phyloP scores from a whole-genome alignment of 1,140 invertebrate species.

The Anastatus disparis region DNA sequence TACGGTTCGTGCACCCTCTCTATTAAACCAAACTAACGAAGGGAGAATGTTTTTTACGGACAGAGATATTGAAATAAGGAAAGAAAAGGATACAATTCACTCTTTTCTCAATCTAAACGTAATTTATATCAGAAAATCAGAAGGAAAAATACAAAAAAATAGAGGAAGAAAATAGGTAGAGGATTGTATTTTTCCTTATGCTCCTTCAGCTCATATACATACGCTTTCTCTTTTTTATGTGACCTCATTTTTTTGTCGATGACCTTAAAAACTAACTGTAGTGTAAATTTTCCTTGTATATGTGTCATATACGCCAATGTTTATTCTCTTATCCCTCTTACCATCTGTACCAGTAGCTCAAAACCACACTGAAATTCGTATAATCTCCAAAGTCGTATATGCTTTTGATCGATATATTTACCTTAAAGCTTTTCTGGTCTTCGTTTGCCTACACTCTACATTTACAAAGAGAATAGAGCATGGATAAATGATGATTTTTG shows the following conservation, averaged over 20 bases:
- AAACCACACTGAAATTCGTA: neutral
- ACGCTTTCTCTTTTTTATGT: neutral
- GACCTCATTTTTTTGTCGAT: neutral
- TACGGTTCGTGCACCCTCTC: constrained; percentile 29
- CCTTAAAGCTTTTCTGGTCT: too few species aligned
- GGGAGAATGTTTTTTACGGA: too few species aligned
- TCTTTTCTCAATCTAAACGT: too few species aligned
- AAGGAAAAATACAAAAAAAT: neutral
- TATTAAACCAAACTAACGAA: constrained; percentile 9
- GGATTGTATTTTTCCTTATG: constrained; percentile 26
- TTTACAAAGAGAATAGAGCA: too few species aligned
- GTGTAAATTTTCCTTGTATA: neutral
- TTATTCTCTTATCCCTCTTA: neutral
- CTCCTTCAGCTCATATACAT: too few species aligned
- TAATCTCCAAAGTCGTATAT: neutral
- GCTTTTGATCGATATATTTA: constrained; percentile 16
- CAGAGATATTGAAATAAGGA: neutral
- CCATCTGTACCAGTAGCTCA: neutral
- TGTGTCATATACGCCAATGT: neutral
- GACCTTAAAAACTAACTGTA: neutral
- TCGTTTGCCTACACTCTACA: too few species aligned
- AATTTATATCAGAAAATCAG: too few species aligned
- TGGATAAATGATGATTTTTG: too few species aligned
- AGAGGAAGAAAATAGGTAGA: constrained; percentile 22
- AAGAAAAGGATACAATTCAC: neutral